Conservation (phyloP, 2,797 vertebrate genomes). For the Lemur catta region DNA sequence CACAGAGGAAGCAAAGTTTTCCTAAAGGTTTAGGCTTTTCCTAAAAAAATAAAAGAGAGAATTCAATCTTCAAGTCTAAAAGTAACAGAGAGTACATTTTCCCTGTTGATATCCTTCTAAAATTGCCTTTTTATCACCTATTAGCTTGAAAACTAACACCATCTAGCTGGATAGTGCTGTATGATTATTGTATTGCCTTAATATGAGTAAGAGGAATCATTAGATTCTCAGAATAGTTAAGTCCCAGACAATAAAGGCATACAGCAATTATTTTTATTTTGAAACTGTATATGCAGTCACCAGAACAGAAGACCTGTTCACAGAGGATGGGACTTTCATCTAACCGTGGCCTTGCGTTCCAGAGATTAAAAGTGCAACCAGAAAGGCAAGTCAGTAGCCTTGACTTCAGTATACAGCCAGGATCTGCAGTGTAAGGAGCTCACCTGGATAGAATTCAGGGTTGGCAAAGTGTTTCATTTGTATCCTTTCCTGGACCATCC, state of each 20-base stretch:
- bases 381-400: neutral
- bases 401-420: neutral
- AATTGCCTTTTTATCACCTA: neutral
- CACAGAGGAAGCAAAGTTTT: neutral
- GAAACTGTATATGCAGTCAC: neutral
- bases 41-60: neutral
- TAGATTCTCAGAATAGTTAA: neutral
- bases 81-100: neutral
- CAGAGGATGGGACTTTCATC: neutral
- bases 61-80: conserved; percentile 12
- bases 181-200: neutral
- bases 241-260: neutral
- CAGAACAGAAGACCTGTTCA: neutral
- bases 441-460: neutral
- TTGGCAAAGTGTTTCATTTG: neutral
- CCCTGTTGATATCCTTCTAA: neutral
- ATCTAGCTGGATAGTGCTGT: neutral
- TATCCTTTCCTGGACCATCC: neutral
- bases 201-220: neutral
- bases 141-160: neutral
- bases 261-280: neutral
- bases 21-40: neutral
- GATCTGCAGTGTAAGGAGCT: neutral
- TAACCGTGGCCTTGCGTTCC: neutral
- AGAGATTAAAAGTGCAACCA: neutral